Evolutionary conservation across 2,888 invertebrate species (phyloP).

Genomic region (Rhingia campestris): DNA sequence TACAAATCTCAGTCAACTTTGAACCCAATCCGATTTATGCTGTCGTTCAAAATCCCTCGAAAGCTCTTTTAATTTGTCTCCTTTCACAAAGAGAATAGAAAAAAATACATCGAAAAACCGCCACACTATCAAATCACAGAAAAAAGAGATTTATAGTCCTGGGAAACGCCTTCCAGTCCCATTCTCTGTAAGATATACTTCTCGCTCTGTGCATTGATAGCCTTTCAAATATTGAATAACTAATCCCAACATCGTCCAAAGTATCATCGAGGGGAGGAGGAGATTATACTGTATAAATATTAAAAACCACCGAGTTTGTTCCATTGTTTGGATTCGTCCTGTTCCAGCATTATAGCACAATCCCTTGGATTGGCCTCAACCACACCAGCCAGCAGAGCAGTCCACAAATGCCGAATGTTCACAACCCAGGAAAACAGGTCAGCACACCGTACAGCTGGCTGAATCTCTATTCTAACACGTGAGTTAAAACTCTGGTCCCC

Average conservation of each 20-base stretch:
- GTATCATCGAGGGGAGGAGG: constrained; percentile 33
- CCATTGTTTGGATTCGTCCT: constrained; percentile 49
- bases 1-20: constrained; percentile 37
- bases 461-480: constrained; percentile 51
- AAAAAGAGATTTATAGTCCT: constrained; percentile 52
- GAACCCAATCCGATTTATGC: constrained; percentile 26
- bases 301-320: constrained; percentile 63
- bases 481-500: constrained; percentile 6
- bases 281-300: constrained; percentile 70
- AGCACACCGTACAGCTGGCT: constrained; percentile 34
- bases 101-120: neutral
- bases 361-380: constrained; percentile 58
- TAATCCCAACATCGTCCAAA: constrained; percentile 37
- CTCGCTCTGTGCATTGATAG: constrained; percentile 35
- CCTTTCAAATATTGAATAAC: constrained; percentile 68
- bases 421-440: constrained; percentile 62
- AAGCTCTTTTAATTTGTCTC: constrained; percentile 49
- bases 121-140: constrained; percentile 33
- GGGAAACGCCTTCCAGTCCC: constrained; percentile 52
- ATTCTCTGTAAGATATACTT: constrained; percentile 12
- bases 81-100: constrained; percentile 9
- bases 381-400: constrained; percentile 32
- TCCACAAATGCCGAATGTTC: constrained; percentile 58
- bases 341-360: constrained; percentile 57
- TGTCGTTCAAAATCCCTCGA: constrained; percentile 13